Conservation (phyloP, 64 coral and sea anemone species). For the Anthopleura sola region DNA sequence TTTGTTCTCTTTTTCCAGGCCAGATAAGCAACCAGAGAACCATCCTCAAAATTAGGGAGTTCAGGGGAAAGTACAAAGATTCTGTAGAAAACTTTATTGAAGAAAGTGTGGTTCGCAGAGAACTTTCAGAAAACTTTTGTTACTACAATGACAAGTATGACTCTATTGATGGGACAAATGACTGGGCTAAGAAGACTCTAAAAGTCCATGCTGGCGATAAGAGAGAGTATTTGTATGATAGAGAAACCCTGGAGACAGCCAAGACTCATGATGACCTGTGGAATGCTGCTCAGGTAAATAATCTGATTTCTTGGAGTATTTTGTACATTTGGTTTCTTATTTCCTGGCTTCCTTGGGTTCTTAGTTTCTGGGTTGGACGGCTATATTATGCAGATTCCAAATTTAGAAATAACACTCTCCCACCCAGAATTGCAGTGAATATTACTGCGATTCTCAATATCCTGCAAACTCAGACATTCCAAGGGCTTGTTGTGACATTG, state of each 20-base stretch:
- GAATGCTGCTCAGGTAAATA: constrained; percentile 81
- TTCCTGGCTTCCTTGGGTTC: too few species aligned
- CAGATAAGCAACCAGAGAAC: constrained; percentile 69
- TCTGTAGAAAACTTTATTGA: constrained; percentile 79
- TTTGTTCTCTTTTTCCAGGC: constrained; percentile 18
- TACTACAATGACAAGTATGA: constrained; percentile 68
- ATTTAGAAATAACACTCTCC: too few species aligned
- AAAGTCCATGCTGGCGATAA: constrained; percentile 51
- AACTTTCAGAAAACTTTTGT: constrained; percentile 70
- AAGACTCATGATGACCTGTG: constrained; percentile 68
- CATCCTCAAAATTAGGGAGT: constrained; percentile 50
- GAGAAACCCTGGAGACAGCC: constrained; percentile 57
- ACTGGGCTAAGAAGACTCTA: constrained; percentile 71
- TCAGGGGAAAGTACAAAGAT: constrained; percentile 43
- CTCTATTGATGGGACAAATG: constrained; percentile 38
- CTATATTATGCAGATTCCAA: too few species aligned
- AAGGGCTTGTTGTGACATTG: too few species aligned
- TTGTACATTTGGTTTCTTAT: too few species aligned
- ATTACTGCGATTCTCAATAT: too few species aligned
- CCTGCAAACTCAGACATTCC: too few species aligned
- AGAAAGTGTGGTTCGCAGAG: constrained; percentile 61
- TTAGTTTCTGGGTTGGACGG: too few species aligned
- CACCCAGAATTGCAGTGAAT: too few species aligned
- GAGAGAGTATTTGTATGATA: constrained; percentile 56
- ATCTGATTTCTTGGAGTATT: too few species aligned